Conservation (phyloP, 1,140 invertebrate genomes). For the Venustaconcha ellipsiformis region DNA sequence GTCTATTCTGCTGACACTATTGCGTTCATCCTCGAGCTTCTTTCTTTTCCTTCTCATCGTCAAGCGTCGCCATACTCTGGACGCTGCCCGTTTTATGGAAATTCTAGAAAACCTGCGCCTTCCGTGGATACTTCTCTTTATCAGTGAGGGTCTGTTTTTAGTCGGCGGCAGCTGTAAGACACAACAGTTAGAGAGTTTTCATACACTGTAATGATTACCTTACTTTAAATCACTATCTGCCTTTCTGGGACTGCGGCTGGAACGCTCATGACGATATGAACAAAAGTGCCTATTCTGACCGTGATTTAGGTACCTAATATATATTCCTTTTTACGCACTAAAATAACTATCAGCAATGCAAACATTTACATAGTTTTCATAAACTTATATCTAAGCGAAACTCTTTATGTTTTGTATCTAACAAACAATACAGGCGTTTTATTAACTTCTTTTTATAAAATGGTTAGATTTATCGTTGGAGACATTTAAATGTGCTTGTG, state of each 20-base stretch:
- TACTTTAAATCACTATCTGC: constrained; percentile 1
- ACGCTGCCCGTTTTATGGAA: constrained; percentile 22
- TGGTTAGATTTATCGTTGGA: too few relatives aligned
- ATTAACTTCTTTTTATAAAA: too few relatives aligned
- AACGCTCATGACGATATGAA: constrained; percentile 19
- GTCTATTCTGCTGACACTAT: constrained; percentile 71
- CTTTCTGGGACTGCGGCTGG: constrained; percentile 7
- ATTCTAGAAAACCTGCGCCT: constrained; percentile 18
- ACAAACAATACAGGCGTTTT: too few relatives aligned
- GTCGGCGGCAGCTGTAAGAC: not conserved
- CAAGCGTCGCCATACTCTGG: constrained; percentile 22
- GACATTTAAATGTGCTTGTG: too few relatives aligned
- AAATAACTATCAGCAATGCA: not conserved
- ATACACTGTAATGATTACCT: constrained; percentile 16
- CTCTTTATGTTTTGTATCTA: too few relatives aligned
- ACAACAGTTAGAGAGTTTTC: not conserved
- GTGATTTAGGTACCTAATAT: not conserved
- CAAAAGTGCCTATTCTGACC: constrained; percentile 8
- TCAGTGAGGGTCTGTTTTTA: not conserved
- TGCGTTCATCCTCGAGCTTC: constrained; percentile 27
- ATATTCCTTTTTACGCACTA: not conserved
- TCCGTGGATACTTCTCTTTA: constrained; percentile 2
- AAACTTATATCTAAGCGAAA: too few relatives aligned
- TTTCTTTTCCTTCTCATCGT: constrained; percentile 17
- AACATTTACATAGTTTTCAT: too few relatives aligned